Percentiles rank a stretch among this genome's conserved stretches.
Evolutionary conservation across 1,140 invertebrate genomes (phyloP).

Genomic region (Pemphigus obesinymphae): DNA sequence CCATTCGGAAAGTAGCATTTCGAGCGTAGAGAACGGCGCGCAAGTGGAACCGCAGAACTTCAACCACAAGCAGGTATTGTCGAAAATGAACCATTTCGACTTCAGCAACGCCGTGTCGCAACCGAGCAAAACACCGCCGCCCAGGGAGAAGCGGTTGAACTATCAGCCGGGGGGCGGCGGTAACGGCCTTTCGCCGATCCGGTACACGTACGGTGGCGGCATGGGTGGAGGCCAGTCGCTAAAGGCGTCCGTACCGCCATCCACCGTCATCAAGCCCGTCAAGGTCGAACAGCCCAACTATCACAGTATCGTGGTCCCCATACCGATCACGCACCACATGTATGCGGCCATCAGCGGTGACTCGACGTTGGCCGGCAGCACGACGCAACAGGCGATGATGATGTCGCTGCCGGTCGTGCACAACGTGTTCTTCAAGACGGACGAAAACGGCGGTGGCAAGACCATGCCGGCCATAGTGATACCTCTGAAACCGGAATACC

Average conservation of each 20-base stretch:
- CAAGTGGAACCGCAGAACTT: slow-evolving; percentile 12
- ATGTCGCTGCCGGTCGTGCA: slow-evolving; percentile 37
- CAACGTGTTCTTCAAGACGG: slow-evolving; percentile 37
- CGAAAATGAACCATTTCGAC: slow-evolving; percentile 39
- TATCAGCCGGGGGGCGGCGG: not conserved
- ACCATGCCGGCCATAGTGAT: slow-evolving; percentile 34
- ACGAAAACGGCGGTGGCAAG: slow-evolving; percentile 22
- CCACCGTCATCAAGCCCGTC: not conserved
- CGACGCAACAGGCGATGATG: slow-evolving; percentile 23
- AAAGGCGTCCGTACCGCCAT: not conserved
- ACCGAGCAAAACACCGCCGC: not conserved
- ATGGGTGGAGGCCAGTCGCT: not conserved
- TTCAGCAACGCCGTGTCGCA: slow-evolving; percentile 22
- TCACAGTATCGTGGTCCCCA: slow-evolving; percentile 29
- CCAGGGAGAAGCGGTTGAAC: slow-evolving; percentile 16
- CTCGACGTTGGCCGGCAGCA: not conserved
- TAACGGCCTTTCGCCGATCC: not conserved
- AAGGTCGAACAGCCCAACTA: slow-evolving; percentile 28
- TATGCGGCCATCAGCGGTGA: not conserved
- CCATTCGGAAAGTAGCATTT: not conserved
- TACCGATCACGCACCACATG: slow-evolving; percentile 12
- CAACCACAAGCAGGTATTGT: slow-evolving; percentile 28
- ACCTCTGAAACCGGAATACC: slow-evolving; percentile 28
- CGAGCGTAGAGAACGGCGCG: not conserved
- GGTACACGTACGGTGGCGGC: not conserved